Percentiles rank a stretch among this genome's conserved stretches.
phyloP scores from a whole-genome alignment of 1,140 invertebrate genomes.

The Vanessa atalanta region DNA sequence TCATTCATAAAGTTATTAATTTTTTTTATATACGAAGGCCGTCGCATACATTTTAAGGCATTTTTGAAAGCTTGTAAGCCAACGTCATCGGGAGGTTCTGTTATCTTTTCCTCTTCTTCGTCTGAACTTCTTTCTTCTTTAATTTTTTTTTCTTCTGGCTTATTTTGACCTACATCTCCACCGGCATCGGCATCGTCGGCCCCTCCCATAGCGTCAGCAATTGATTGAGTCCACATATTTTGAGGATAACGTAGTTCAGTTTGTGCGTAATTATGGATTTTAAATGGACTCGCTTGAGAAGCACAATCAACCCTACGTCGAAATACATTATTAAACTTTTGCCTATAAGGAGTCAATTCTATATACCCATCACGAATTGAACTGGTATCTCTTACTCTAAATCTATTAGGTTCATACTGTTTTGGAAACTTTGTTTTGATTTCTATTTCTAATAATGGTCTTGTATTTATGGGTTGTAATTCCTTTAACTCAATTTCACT shows the following conservation, averaged over 20 bases:
- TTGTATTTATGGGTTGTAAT: conserved; percentile 75
- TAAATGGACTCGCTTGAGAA: conserved; percentile 77
- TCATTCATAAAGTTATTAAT: conserved; percentile 57
- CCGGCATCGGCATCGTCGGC: conserved; percentile 53
- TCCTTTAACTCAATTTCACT: conserved; percentile 84
- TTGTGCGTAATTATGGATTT: conserved; percentile 81
- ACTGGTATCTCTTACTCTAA: conserved; percentile 77
- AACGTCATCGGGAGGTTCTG: conserved; percentile 55
- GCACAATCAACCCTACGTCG: conserved; percentile 80
- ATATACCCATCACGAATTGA: conserved; percentile 85
- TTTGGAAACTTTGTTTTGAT: conserved; percentile 83
- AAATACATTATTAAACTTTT: conserved; percentile 82
- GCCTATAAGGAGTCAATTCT: conserved; percentile 82
- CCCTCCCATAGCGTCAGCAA: conserved; percentile 76
- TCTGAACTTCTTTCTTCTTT: conserved; percentile 49
- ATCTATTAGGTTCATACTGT: conserved; percentile 71
- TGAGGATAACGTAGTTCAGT: conserved; percentile 83
- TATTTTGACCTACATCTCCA: conserved; percentile 44
- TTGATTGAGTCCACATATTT: conserved; percentile 85
- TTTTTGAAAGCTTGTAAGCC: conserved; percentile 56
- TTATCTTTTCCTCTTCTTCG: conserved; percentile 56
- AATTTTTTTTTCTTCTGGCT: conserved; percentile 35
- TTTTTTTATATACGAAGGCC: conserved; percentile 68
- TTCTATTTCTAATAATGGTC: conserved; percentile 84
- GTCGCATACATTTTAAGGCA: conserved; percentile 60